Evolutionary conservation across 2,888 invertebrate species (phyloP).

Genomic region (Diloba caeruleocephala): DNA sequence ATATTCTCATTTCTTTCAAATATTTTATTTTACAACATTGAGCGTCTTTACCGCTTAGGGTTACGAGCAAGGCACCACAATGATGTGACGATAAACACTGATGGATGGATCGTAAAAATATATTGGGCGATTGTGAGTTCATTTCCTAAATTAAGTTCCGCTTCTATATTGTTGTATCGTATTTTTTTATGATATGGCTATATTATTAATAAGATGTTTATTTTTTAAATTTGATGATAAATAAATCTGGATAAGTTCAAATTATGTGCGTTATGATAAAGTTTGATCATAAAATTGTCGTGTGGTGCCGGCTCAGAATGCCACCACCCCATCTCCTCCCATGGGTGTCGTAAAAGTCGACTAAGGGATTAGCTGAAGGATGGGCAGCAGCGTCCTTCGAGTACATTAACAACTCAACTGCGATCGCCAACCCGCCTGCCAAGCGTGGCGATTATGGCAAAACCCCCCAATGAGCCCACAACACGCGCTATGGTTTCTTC

Average conservation of each 20-base stretch:
- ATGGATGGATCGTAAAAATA: conserved; percentile 63
- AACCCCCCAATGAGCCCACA: too few species aligned
- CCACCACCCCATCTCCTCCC: too few species aligned
- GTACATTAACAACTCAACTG: too few species aligned
- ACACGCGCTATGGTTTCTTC: too few species aligned
- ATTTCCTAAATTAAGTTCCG: conserved; percentile 59
- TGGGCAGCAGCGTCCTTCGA: too few species aligned
- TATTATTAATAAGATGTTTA: conserved; percentile 5
- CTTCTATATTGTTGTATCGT: conserved; percentile 35
- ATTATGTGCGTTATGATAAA: conserved; percentile 6
- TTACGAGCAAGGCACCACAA: conserved; percentile 54
- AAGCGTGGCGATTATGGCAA: too few species aligned
- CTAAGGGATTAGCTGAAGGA: too few species aligned
- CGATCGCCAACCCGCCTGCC: too few species aligned
- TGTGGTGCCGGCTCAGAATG: too few species aligned
- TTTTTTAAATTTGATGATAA: conserved; percentile 5
- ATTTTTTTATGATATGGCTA: conserved; percentile 23
- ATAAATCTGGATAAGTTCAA: neutral
- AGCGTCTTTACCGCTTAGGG: conserved; percentile 55
- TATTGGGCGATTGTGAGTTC: conserved; percentile 62
- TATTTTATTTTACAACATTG: conserved; percentile 48
- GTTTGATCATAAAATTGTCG: neutral
- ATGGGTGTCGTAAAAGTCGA: too few species aligned
- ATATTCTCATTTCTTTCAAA: conserved; percentile 43
- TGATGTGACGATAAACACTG: conserved; percentile 60